A percentile compares a stretch with the other conserved stretches of the same genome.
Conservation (phyloP, 2,113 vertebrate species). For the Porphyrio hochstetteri region DNA sequence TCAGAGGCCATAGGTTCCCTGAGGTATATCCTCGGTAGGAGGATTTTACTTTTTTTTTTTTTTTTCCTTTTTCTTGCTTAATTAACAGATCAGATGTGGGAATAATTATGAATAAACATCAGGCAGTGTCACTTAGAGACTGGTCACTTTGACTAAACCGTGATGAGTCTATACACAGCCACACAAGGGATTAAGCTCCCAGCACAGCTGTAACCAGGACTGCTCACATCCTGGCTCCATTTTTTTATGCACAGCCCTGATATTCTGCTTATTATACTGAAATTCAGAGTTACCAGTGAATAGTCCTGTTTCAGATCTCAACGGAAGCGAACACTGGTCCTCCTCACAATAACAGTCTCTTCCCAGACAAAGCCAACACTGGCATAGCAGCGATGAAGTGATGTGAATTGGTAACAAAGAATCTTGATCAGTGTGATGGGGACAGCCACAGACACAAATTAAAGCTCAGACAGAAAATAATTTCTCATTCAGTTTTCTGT, state of each 20-base stretch:
- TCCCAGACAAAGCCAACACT: not conserved
- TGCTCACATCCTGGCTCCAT: not conserved
- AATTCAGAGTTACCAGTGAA: not conserved
- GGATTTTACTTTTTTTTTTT: not conserved
- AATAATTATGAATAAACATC: slow-evolving; percentile 44
- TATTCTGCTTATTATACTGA: rapidly evolving
- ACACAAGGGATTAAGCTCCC: not conserved
- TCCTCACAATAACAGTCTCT: not conserved
- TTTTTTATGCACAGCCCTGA: not conserved
- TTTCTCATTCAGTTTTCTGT: slow-evolving; percentile 26
- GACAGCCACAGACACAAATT: slow-evolving; percentile 7
- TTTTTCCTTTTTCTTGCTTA: not conserved
- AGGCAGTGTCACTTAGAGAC: not conserved
- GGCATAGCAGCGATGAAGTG: not conserved
- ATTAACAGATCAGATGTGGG: slow-evolving; percentile 21
- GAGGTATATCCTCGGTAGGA: not conserved
- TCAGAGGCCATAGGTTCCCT: not conserved
- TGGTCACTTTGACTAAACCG: not conserved
- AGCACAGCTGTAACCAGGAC: not conserved
- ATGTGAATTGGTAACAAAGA: slow-evolving; percentile 41
- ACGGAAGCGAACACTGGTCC: not conserved
- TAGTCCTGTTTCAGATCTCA: not conserved
- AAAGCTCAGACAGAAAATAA: not conserved
- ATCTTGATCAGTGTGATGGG: not conserved
- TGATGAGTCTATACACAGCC: not conserved